Evolutionary conservation across 2,113 vertebrate species (phyloP).

Genomic region (Stictonetta naevosa): DNA sequence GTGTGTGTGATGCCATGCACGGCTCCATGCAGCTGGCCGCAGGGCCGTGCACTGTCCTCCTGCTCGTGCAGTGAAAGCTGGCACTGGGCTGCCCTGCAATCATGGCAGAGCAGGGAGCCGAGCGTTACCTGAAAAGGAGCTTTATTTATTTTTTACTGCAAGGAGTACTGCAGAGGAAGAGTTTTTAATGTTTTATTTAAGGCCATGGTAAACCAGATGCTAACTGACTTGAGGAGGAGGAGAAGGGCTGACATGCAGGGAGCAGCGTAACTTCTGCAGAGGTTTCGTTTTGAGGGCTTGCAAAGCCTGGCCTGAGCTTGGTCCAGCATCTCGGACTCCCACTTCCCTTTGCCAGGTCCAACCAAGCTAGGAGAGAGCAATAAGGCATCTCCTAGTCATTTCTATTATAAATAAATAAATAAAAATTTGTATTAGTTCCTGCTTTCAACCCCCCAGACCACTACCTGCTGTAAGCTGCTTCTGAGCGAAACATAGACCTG

Average conservation of each 20-base stretch:
- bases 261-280: neutral
- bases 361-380: neutral
- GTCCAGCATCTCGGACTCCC: neutral
- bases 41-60: no score
- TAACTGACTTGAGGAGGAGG: neutral
- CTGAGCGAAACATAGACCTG: neutral
- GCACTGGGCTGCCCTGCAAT: no score
- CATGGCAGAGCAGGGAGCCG: neutral
- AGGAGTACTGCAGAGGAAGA: neutral
- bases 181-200: neutral
- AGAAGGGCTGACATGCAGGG: neutral
- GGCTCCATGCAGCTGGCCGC: neutral
- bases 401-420: neutral
- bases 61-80: fast-evolving
- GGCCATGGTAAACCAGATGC: fast-evolving
- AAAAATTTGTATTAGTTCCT: neutral
- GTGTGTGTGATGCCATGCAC: fast-evolving
- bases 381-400: neutral
- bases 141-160: neutral
- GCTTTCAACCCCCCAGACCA: neutral
- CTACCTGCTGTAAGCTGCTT: neutral
- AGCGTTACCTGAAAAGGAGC: neutral
- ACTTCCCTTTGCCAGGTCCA: neutral
- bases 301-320: neutral
- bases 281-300: neutral